Percentiles rank a stretch among this genome's conserved stretches.
Conservation (phyloP, 2,113 vertebrate species). For the Ia io region DNA sequence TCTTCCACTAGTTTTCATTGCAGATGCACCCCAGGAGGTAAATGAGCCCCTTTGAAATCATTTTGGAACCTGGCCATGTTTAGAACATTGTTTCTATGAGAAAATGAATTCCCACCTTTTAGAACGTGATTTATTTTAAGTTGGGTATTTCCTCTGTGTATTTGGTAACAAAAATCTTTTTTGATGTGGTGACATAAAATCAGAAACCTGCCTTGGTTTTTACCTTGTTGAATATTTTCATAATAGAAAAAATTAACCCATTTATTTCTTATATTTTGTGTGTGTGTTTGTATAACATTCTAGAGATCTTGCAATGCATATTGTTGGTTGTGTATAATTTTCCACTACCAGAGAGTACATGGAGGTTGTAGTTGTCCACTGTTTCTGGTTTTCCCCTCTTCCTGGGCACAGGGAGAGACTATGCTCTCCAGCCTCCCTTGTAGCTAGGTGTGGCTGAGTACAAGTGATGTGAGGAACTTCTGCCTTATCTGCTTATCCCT, state of each 20-base stretch:
- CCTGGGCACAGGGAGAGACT: not conserved
- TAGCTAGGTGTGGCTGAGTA: not conserved
- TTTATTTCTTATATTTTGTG: not conserved
- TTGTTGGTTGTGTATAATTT: not conserved
- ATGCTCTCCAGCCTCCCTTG: not conserved
- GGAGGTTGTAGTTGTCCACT: not conserved
- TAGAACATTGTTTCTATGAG: slow-evolving; percentile 54
- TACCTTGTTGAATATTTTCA: slow-evolving; percentile 26
- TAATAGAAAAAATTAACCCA: not conserved
- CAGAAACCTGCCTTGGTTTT: not conserved
- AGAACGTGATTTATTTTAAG: slow-evolving; percentile 59
- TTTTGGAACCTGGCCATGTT: slow-evolving; percentile 52
- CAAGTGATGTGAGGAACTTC: not conserved
- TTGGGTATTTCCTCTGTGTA: slow-evolving; percentile 39
- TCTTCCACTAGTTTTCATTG: not conserved
- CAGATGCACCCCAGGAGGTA: not conserved
- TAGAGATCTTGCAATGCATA: not conserved
- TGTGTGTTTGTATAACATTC: not conserved
- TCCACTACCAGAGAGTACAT: not conserved
- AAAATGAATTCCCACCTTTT: slow-evolving; percentile 52
- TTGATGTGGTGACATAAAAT: slow-evolving; percentile 51
- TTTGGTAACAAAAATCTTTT: slow-evolving; percentile 49
- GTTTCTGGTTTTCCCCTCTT: not conserved
- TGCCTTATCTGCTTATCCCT: not conserved
- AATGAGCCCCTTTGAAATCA: slow-evolving; percentile 43